Conservation (phyloP, 2,113 vertebrate species). For the Chloebia gouldiae region DNA sequence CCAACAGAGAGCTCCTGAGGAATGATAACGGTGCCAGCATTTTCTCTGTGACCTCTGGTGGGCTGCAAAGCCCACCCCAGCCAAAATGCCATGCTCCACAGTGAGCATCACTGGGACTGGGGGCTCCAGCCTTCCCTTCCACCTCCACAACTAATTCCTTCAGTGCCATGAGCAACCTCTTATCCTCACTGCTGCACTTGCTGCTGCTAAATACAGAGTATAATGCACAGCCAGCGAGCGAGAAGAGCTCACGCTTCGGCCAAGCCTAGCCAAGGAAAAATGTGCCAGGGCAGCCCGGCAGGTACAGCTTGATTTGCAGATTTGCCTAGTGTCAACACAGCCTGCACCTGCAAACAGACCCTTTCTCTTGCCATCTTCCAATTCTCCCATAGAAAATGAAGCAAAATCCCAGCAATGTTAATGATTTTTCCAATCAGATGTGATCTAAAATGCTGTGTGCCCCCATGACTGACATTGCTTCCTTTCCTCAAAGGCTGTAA, state of each 20-base stretch:
- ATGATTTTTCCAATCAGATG: not conserved
- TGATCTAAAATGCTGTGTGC: not conserved
- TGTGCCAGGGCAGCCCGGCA: not conserved
- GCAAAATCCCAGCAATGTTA: not conserved
- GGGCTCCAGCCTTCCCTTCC: not conserved
- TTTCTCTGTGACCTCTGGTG: not conserved
- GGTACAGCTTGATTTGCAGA: slow-evolving; percentile 27
- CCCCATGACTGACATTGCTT: not conserved
- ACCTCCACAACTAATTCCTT: slow-evolving; percentile 50
- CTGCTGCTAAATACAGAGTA: not conserved
- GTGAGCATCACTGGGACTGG: not conserved
- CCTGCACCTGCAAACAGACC: not conserved
- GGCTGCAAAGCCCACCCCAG: slow-evolving; percentile 22
- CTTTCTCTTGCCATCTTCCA: not conserved
- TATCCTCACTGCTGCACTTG: slow-evolving; percentile 27
- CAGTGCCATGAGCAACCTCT: slow-evolving; percentile 37
- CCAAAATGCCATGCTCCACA: not conserved
- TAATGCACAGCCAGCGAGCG: not conserved
- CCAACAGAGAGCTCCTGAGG: slow-evolving; percentile 37
- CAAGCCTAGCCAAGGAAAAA: not conserved
- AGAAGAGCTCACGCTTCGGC: not conserved
- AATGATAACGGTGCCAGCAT: not conserved
- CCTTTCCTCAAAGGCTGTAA: not conserved
- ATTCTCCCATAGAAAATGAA: not conserved
- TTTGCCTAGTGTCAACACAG: not conserved